A percentile compares a stretch with the other conserved stretches of the same genome.
Conservation (phyloP, 2,888 invertebrate genomes). For the Apeira syringaria region DNA sequence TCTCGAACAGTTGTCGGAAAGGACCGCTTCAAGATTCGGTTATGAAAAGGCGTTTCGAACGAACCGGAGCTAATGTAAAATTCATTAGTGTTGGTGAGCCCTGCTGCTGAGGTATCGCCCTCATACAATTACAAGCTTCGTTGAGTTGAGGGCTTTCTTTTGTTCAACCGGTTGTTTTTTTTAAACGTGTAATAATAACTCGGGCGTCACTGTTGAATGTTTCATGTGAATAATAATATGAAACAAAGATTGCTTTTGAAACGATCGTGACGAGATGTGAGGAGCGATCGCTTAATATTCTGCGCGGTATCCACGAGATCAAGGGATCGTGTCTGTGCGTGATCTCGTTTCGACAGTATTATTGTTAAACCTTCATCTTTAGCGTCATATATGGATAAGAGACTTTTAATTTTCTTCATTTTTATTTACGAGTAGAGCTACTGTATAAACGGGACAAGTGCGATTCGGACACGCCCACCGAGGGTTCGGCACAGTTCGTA, state of each 20-base stretch:
- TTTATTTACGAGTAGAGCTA: too few relatives aligned
- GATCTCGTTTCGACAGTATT: not conserved
- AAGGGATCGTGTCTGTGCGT: not conserved
- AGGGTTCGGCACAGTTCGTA: too few relatives aligned
- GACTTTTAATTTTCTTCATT: too few relatives aligned
- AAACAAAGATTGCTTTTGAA: slow-evolving; percentile 21
- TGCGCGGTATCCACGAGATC: not conserved
- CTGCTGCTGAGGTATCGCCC: slow-evolving; percentile 42
- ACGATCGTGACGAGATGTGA: slow-evolving; percentile 12
- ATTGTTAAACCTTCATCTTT: not conserved
- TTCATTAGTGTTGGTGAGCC: slow-evolving; percentile 32
- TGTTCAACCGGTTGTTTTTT: slow-evolving; percentile 45
- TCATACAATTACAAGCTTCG: slow-evolving; percentile 47
- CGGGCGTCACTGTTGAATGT: slow-evolving; percentile 60
- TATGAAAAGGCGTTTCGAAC: slow-evolving; percentile 31
- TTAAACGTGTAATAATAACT: slow-evolving; percentile 41
- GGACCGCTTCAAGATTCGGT: slow-evolving; percentile 20
- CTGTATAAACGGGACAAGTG: too few relatives aligned
- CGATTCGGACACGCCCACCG: too few relatives aligned
- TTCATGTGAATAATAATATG: slow-evolving; percentile 58
- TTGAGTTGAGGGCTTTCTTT: slow-evolving; percentile 39
- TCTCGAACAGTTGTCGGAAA: slow-evolving; percentile 15
- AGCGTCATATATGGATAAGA: too few relatives aligned
- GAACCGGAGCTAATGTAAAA: slow-evolving; percentile 33
- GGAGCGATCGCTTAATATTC: not conserved